These are phyloP conservation scores for Sminthopsis crassicaudata DNA, from an alignment of 2,113 vertebrate genomes.

Conservation along the genomic window DNA sequence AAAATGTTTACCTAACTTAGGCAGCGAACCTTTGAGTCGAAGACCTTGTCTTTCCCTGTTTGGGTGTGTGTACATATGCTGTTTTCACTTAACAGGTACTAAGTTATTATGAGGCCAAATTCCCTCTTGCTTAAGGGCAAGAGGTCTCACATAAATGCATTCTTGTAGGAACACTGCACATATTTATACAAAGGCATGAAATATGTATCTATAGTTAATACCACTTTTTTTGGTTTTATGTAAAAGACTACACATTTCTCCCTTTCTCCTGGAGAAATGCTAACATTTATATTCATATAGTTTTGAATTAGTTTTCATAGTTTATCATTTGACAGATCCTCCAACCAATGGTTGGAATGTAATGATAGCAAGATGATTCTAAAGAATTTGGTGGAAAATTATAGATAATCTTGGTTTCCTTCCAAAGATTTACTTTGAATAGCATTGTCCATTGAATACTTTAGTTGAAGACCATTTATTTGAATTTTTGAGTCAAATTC, in stretches of 20 bases:
- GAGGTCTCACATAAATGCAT: background rate
- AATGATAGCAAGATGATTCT: constrained; percentile 13
- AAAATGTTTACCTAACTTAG: constrained; percentile 13
- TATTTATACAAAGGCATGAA: constrained; percentile 31
- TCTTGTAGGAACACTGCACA: background rate
- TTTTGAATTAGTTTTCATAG: constrained; percentile 41
- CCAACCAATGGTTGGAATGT: background rate
- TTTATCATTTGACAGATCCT: constrained; percentile 14
- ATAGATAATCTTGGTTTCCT: constrained; percentile 41
- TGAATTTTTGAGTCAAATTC: constrained; percentile 43
- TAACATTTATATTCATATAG: constrained; percentile 2
- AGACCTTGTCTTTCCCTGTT: constrained; percentile 28
- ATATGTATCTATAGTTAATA: constrained; percentile 22
- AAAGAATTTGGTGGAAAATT: constrained; percentile 46
- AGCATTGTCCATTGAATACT: constrained; percentile 24
- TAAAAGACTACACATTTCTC: background rate
- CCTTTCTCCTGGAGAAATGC: background rate
- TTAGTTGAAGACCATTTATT: constrained; percentile 46
- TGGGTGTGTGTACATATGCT: constrained; percentile 28
- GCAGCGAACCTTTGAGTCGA: constrained; percentile 27
- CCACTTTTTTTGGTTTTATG: background rate
- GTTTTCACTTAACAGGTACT: constrained; percentile 31
- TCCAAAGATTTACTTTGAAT: constrained; percentile 1
- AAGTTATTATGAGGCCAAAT: constrained; percentile 25
- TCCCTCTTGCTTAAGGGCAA: background rate